A percentile compares a stretch with the other conserved stretches of the same genome.
These are phyloP conservation scores for Drosophila atripex DNA, from an alignment of 2,888 invertebrate species.

Conservation along the genomic window DNA sequence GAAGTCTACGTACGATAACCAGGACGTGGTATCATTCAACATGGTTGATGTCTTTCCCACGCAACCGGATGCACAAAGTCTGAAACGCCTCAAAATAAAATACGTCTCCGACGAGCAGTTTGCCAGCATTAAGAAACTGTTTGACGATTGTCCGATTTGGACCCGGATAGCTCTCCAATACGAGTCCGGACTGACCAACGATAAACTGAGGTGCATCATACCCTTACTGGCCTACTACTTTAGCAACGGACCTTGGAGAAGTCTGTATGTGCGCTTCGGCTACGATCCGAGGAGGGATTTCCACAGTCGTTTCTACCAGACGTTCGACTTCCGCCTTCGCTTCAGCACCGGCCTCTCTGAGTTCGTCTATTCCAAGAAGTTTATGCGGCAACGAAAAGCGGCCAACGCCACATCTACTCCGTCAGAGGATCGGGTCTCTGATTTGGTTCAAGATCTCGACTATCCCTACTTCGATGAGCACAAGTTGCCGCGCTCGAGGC, in stretches of 20 bases:
- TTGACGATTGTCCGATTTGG: slow-evolving; percentile 95
- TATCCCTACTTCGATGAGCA: slow-evolving; percentile 88
- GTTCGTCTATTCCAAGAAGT: slow-evolving; percentile 75
- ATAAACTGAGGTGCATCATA: slow-evolving; percentile 90
- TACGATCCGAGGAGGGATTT: slow-evolving; percentile 95
- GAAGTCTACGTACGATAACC: slow-evolving; percentile 86
- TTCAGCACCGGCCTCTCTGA: slow-evolving; percentile 81
- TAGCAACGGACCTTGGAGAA: slow-evolving; percentile 95
- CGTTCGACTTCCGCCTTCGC: slow-evolving; percentile 88
- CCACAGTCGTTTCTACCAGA: slow-evolving; percentile 92
- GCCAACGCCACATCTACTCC: slow-evolving; percentile 12
- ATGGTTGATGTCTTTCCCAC: slow-evolving; percentile 87
- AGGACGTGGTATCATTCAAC: slow-evolving; percentile 87
- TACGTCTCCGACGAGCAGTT: slow-evolving; percentile 84
- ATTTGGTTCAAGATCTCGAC: slow-evolving; percentile 79
- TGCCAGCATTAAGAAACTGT: slow-evolving; percentile 86
- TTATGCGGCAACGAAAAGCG: slow-evolving; percentile 63
- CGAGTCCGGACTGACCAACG: slow-evolving; percentile 86
- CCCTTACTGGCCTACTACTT: slow-evolving; percentile 94
- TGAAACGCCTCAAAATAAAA: slow-evolving; percentile 85
- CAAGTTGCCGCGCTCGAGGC: slow-evolving; percentile 91
- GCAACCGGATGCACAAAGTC: slow-evolving; percentile 86
- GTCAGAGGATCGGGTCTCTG: slow-evolving; percentile 71
- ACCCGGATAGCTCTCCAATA: slow-evolving; percentile 90
- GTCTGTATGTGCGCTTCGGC: slow-evolving; percentile 94